Evolutionary conservation across 2,888 invertebrate species (phyloP).

Genomic region (Epistrophe eligans): DNA sequence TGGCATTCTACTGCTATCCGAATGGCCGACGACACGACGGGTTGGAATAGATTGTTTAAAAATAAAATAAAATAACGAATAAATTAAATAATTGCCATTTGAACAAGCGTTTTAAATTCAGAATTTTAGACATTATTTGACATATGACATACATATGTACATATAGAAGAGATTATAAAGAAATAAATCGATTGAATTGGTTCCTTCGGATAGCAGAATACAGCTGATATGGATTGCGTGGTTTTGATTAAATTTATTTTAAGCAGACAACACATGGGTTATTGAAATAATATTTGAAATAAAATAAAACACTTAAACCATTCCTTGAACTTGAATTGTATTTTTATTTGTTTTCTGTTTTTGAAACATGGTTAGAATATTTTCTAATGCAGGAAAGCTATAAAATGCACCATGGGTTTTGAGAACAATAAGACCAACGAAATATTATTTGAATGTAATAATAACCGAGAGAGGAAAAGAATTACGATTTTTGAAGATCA

Average conservation of each 20-base stretch:
- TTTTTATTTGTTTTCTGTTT: background rate
- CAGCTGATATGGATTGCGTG: background rate
- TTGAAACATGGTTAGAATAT: background rate
- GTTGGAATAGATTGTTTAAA: background rate
- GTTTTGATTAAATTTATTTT: background rate
- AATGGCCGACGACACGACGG: too few species aligned
- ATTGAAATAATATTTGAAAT: background rate
- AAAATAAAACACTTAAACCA: background rate
- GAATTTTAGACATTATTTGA: background rate
- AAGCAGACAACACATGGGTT: conserved; percentile 14
- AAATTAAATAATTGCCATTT: background rate
- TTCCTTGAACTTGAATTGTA: background rate
- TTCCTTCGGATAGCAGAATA: background rate
- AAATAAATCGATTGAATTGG: background rate
- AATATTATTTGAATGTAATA: too few species aligned
- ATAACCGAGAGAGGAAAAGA: too few species aligned
- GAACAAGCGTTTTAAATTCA: background rate
- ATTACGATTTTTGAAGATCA: too few species aligned
- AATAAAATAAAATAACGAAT: background rate
- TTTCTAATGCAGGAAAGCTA: too few species aligned
- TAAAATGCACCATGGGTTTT: background rate
- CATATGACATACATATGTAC: too few species aligned
- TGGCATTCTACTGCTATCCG: background rate
- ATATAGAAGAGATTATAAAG: background rate
- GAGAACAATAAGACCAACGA: background rate